phyloP scores from a whole-genome alignment of 2,113 vertebrate genomes.

The Rattus rattus region DNA sequence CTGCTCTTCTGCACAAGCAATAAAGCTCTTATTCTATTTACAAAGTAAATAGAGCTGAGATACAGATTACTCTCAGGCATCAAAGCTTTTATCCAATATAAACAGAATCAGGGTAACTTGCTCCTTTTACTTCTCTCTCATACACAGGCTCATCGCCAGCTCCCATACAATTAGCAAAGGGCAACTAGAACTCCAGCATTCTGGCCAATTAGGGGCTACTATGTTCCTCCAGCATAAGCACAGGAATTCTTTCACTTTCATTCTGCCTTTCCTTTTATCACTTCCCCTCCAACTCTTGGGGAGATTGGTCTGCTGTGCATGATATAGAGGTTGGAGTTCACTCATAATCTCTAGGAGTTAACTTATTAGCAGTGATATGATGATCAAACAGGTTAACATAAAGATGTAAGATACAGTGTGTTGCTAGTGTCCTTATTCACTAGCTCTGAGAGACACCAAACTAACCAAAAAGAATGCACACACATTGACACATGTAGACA shows the following conservation, averaged over 20 bases:
- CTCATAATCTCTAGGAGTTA: not conserved
- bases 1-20: not conserved
- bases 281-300: not conserved
- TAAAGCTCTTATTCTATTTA: constrained; percentile 73
- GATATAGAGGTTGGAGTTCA: not conserved
- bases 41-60: constrained; percentile 74
- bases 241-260: not conserved
- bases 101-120: constrained; percentile 75
- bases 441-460: not conserved
- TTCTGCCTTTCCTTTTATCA: not conserved
- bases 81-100: constrained; percentile 74
- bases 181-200: constrained; percentile 49
- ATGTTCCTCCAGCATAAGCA: not conserved
- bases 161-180: constrained; percentile 46
- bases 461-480: not conserved
- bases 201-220: constrained; percentile 1
- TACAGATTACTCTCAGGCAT: constrained; percentile 73
- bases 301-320: not conserved
- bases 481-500: not conserved
- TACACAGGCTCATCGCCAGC: not conserved
- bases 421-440: not conserved
- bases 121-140: constrained; percentile 6
- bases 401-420: not conserved
- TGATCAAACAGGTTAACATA: constrained; percentile 2
- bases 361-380: not conserved